These are phyloP conservation scores for Sebastes kiyomatsui DNA, from an alignment of 2,797 vertebrate species.

Conservation along the genomic window DNA sequence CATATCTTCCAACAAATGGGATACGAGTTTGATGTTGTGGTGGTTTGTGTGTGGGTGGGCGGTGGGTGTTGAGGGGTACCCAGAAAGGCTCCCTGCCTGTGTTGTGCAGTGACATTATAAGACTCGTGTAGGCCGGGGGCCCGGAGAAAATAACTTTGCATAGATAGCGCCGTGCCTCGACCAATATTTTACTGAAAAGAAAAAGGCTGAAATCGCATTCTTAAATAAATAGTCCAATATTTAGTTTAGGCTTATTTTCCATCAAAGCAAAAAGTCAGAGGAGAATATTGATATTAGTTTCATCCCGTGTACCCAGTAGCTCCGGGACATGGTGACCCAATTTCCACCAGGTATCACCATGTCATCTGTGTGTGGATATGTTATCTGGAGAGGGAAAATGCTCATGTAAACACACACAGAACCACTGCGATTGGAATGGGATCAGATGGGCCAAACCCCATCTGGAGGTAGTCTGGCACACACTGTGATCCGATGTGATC, in stretches of 20 bases:
- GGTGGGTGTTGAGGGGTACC: neutral
- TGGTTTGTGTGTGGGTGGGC: conserved; percentile 12
- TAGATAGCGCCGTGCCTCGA: neutral
- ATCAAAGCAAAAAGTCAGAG: neutral
- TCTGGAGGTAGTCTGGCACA: neutral
- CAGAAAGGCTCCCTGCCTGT: conserved; percentile 16
- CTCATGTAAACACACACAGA: neutral
- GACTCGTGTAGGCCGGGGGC: conserved; percentile 1
- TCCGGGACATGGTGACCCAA: conserved; percentile 8
- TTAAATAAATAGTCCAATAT: neutral
- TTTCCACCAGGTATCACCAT: conserved; percentile 11
- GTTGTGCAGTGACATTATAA: conserved; percentile 34
- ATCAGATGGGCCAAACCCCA: neutral
- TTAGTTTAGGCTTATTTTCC: conserved; percentile 3
- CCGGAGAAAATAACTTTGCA: conserved; percentile 17
- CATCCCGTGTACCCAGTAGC: neutral
- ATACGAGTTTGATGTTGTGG: conserved; percentile 31
- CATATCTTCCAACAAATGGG: conserved; percentile 49
- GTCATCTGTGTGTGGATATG: conserved; percentile 1
- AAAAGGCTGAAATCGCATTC: conserved; percentile 23
- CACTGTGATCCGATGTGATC: neutral
- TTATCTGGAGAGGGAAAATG: neutral
- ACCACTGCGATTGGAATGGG: neutral
- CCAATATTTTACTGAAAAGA: neutral
- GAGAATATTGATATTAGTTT: neutral